These are phyloP conservation scores for Lerema accius DNA, from an alignment of 1,140 invertebrate genomes.

Conservation along the genomic window DNA sequence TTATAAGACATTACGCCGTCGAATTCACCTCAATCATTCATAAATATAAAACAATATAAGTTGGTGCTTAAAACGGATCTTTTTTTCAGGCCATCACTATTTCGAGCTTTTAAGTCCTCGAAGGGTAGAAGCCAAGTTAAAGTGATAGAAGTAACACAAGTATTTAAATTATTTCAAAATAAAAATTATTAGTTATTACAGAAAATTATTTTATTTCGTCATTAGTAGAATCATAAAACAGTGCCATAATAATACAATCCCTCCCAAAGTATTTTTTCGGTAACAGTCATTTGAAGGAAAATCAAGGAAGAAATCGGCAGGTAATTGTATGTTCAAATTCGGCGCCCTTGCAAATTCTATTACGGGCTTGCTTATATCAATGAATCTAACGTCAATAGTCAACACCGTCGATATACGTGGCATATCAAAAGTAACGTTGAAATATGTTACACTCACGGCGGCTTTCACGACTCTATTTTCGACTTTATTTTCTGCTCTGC, in stretches of 20 bases:
- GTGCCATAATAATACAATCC: slow-evolving; percentile 26
- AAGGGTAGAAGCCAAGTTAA: slow-evolving; percentile 71
- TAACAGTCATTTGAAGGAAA: slow-evolving; percentile 47
- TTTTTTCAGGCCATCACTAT: slow-evolving; percentile 70
- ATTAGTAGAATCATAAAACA: slow-evolving; percentile 31
- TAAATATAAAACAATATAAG: background rate
- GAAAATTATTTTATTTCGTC: slow-evolving; percentile 45
- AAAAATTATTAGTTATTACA: slow-evolving; percentile 56
- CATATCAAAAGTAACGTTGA: slow-evolving; percentile 53
- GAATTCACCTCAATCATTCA: too few species aligned
- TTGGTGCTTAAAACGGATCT: slow-evolving; percentile 56
- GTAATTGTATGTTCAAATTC: slow-evolving; percentile 56
- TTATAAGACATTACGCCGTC: too few species aligned
- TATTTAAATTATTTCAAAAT: slow-evolving; percentile 81
- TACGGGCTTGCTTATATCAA: slow-evolving; percentile 53
- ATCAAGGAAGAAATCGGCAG: slow-evolving; percentile 65
- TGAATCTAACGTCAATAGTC: slow-evolving; percentile 59
- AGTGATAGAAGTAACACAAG: slow-evolving; percentile 76
- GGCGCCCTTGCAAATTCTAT: slow-evolving; percentile 54
- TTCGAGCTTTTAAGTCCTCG: slow-evolving; percentile 59
- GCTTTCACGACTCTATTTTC: slow-evolving; percentile 58
- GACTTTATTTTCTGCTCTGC: slow-evolving; percentile 21
- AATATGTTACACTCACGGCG: slow-evolving; percentile 35
- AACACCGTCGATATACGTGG: slow-evolving; percentile 53
- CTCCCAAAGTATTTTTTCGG: slow-evolving; percentile 9